These are phyloP conservation scores for Propithecus perrieri DNA, from an alignment of 2,797 vertebrate genomes.

Conservation along the genomic window DNA sequence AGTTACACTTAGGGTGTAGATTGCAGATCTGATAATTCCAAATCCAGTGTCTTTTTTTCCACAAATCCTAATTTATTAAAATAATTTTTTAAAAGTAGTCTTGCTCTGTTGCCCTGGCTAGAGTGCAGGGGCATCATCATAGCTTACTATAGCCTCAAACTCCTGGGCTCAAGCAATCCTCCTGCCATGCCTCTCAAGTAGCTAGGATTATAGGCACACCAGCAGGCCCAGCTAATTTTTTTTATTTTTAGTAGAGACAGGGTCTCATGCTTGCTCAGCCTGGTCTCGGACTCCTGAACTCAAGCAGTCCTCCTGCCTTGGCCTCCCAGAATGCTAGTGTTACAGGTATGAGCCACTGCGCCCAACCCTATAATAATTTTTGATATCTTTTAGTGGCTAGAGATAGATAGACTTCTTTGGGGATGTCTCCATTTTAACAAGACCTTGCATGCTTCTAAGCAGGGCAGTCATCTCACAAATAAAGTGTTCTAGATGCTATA, in stretches of 20 bases:
- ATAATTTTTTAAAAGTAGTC: background rate
- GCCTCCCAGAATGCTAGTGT: background rate
- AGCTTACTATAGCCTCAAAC: background rate
- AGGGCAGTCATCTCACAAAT: background rate
- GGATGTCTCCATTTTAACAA: background rate
- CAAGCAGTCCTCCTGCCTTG: background rate
- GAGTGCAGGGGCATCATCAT: background rate
- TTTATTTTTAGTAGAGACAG: background rate
- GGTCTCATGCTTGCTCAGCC: background rate
- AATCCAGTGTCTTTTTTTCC: background rate
- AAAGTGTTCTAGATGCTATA: background rate
- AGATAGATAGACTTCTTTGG: background rate
- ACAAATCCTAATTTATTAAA: background rate
- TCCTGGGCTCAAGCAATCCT: background rate
- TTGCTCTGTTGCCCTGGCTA: background rate
- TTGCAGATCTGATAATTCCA: background rate
- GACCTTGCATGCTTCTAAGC: background rate
- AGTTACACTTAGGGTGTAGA: background rate
- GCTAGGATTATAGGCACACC: background rate
- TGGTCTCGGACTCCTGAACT: background rate
- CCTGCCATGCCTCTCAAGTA: background rate
- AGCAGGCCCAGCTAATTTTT: background rate
- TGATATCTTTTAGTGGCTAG: background rate
- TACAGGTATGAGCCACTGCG: background rate
- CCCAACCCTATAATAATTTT: background rate